Percentiles rank a stretch among this genome's conserved stretches.
These are phyloP conservation scores for Microchrysa polita DNA, from an alignment of 2,888 invertebrate genomes.

Conservation along the genomic window DNA sequence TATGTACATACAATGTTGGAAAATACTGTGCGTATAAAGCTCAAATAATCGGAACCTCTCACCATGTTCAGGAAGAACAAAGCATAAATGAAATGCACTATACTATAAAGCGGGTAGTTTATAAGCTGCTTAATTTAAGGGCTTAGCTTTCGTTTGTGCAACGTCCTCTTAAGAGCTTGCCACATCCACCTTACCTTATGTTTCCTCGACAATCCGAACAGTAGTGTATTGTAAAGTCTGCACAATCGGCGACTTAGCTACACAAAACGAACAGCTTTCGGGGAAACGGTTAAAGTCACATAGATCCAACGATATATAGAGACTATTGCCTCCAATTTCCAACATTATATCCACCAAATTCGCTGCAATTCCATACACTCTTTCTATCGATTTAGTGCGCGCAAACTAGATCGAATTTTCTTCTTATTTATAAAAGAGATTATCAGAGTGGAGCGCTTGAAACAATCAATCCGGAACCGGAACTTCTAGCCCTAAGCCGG, in stretches of 20 bases:
- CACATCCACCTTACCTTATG: not conserved
- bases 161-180: slow-evolving; percentile 12
- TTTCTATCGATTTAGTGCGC: slow-evolving; percentile 7
- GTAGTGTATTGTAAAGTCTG: not conserved
- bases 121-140: slow-evolving; percentile 48
- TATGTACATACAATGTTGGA: too few relatives aligned
- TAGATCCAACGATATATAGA: too few relatives aligned
- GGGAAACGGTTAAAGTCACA: too few relatives aligned
- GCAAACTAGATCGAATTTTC: slow-evolving; percentile 38
- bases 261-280: too few relatives aligned
- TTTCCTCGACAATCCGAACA: not conserved
- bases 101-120: slow-evolving; percentile 46
- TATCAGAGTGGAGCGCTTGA: slow-evolving; percentile 44
- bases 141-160: slow-evolving; percentile 39
- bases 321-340: too few relatives aligned
- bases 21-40: not conserved
- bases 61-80: slow-evolving; percentile 7
- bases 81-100: slow-evolving; percentile 44
- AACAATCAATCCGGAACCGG: slow-evolving; percentile 42
- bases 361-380: not conserved
- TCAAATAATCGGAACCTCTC: not conserved
- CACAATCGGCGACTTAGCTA: not conserved
- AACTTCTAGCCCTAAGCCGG: not conserved
- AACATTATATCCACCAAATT: not conserved
- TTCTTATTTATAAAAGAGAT: slow-evolving; percentile 48